Evolutionary conservation across 2,888 invertebrate genomes (phyloP), one percentile per base, ranked within the genome.

Genomic region (Anorthoa munda): DNA sequence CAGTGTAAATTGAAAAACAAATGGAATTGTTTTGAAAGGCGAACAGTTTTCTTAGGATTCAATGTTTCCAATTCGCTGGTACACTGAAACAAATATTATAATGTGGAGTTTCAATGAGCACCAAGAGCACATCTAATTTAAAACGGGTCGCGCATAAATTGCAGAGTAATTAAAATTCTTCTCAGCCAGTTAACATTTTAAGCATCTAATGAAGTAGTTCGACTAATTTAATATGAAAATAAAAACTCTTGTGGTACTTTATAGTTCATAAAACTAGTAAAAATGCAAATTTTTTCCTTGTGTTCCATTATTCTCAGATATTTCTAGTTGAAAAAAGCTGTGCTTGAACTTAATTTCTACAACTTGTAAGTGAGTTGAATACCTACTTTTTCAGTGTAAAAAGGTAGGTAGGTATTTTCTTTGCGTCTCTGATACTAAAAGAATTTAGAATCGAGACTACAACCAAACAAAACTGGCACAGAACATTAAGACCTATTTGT

Each of bases 51-150:
- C 15, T 18, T 26, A 31, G 13, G 21, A 45, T 46, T 56, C 65
- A 69, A 82, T 58, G 59, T 68, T 69, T 65, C 61, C 72, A 85
- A 66, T 77, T 72, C 13, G 56, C 58, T 70, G 60, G 15, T 72
- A 82, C 67, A 75, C 51, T 53, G 17, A 17, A 55, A 53, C 23
- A 64, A 45, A 66, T 50, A 39, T 48, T 66, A 12, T 66, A 56
- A 71, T 67, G 18, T 73, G 13, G 18, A 72, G 45, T 75, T 11
- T 48, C 53, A 77, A 81, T 72, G 72, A 89, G 87, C 81, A 90
- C 89, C 83, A 90, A 90, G 89, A 90, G 88, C 89, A 89, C 87
- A 87, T 87, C 75, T 85, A 87, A 83, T 84, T 81, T 83, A 86
- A 82, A 81, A 82, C 72, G 73, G 82, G 75, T 81, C 81, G 73